These are phyloP conservation scores for Gulo gulo DNA, from an alignment of 2,113 vertebrate genomes.

Conservation along the genomic window DNA sequence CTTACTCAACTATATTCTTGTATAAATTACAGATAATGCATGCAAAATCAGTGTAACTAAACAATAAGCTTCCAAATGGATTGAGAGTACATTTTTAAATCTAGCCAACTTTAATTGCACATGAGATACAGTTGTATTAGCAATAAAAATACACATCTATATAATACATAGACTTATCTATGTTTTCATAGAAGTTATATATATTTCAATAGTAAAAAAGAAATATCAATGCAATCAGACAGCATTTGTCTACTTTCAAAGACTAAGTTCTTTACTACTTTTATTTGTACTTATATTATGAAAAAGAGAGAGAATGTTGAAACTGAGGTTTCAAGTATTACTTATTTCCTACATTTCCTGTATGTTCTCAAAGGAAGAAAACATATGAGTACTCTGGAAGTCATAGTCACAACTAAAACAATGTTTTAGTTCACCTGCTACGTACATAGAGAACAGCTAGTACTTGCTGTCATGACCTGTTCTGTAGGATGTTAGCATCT, in stretches of 20 bases:
- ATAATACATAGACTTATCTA: not conserved
- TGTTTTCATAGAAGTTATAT: not conserved
- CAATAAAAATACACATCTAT: not conserved
- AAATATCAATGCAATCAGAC: not conserved
- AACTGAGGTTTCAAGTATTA: not conserved
- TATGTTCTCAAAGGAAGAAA: not conserved
- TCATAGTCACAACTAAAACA: not conserved
- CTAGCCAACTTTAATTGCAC: not conserved
- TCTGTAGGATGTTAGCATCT: not conserved
- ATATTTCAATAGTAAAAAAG: not conserved
- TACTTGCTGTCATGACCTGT: not conserved
- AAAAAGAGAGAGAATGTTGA: not conserved
- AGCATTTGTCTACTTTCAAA: not conserved
- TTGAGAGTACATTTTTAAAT: not conserved
- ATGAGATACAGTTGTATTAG: not conserved
- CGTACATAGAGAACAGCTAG: not conserved
- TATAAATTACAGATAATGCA: not conserved
- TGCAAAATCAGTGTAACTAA: not conserved
- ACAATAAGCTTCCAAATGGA: not conserved
- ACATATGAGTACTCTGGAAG: not conserved
- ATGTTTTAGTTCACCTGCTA: not conserved
- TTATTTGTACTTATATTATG: not conserved
- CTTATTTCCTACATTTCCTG: not conserved
- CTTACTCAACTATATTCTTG: not conserved
- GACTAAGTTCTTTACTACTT: not conserved